Conservation (phyloP, 2,113 vertebrate genomes). For the Tragulus kanchil region DNA sequence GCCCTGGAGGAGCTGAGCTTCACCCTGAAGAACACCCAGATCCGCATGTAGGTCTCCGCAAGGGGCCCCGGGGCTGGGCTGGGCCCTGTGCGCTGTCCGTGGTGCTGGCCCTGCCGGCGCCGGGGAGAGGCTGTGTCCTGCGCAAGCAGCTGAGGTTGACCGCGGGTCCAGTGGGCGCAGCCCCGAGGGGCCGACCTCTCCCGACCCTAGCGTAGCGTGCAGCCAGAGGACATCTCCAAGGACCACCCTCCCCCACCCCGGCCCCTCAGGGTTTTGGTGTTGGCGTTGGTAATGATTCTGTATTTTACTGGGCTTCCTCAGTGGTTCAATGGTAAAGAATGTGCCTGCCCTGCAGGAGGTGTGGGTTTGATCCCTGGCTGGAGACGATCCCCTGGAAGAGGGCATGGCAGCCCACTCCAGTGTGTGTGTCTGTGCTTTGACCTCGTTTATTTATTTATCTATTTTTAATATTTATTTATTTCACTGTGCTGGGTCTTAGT, state of each 20-base stretch:
- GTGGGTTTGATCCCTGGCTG: not conserved
- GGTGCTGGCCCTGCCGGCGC: not conserved
- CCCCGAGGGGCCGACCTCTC: not conserved
- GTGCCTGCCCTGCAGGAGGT: not conserved
- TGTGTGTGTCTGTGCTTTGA: too few species aligned
- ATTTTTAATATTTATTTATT: too few species aligned
- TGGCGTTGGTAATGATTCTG: not conserved
- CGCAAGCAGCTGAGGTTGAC: not conserved
- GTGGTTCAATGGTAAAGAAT: not conserved
- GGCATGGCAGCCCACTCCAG: not conserved
- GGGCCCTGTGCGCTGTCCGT: rapidly evolving
- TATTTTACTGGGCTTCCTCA: not conserved
- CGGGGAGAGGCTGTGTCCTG: not conserved
- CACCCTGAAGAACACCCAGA: constrained; percentile 84
- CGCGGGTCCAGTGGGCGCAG: not conserved
- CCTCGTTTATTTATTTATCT: too few species aligned
- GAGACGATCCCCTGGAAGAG: not conserved
- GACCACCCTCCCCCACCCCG: too few species aligned
- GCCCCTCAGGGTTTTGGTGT: not conserved
- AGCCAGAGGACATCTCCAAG: not conserved
- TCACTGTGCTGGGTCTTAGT: too few species aligned
- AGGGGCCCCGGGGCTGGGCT: not conserved
- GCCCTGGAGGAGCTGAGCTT: constrained; percentile 87
- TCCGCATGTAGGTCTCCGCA: constrained; percentile 88
- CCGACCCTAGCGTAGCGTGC: not conserved